phyloP scores from a whole-genome alignment of 2,113 vertebrate species.

The Dunckerocampus dactyliophorus region DNA sequence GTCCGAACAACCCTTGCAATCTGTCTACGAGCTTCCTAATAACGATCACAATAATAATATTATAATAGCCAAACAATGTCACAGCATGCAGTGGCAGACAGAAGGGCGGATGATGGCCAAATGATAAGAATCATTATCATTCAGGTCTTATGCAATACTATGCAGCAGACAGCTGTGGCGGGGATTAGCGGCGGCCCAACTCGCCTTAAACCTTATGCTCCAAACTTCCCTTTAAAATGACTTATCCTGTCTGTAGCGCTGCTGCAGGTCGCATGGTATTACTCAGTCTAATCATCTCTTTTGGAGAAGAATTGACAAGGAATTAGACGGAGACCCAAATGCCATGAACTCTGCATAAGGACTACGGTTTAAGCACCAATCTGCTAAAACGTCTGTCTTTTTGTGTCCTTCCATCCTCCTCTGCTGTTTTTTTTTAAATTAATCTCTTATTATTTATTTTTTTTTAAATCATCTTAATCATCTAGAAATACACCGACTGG shows the following conservation, averaged over 20 bases:
- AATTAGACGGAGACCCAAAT: neutral
- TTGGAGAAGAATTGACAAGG: neutral
- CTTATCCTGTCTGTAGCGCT: neutral
- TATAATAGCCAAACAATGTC: too few relatives aligned
- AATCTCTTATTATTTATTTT: neutral
- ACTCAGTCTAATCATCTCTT: neutral
- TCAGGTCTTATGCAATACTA: slow-evolving; percentile 69
- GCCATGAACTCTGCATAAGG: neutral
- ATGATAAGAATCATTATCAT: slow-evolving; percentile 56
- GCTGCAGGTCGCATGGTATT: neutral
- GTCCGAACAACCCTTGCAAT: slow-evolving; percentile 4
- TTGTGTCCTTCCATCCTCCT: neutral
- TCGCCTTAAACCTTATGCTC: slow-evolving; percentile 57
- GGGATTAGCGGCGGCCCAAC: slow-evolving; percentile 50
- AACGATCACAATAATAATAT: slow-evolving; percentile 1
- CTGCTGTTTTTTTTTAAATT: neutral
- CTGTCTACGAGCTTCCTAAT: slow-evolving; percentile 14
- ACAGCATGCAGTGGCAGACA: slow-evolving; percentile 34
- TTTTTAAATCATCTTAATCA: too few relatives aligned
- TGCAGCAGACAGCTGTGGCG: slow-evolving; percentile 57
- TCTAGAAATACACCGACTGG: too few relatives aligned
- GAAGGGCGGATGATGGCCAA: slow-evolving; percentile 57
- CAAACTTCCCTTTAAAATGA: slow-evolving; percentile 42
- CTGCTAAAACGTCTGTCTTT: neutral
- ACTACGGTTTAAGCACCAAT: neutral